Evolutionary conservation across 2,888 invertebrate species (phyloP).

Genomic region (Polyommatus icarus): DNA sequence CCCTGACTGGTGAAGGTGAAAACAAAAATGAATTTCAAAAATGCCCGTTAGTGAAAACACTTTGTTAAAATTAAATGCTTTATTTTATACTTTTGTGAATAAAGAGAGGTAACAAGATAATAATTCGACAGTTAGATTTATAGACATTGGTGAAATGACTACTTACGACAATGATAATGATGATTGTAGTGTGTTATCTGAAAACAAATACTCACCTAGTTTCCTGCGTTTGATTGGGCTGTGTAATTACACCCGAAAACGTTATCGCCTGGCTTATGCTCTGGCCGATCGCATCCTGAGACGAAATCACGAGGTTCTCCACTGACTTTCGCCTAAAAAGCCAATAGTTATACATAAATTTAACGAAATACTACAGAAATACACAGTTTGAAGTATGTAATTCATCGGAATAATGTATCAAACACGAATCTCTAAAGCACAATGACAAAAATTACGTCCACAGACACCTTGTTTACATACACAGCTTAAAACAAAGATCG

Average conservation of each 20-base stretch:
- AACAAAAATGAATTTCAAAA: too few relatives aligned
- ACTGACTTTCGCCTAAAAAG: constrained; percentile 82
- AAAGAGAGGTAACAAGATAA: too few relatives aligned
- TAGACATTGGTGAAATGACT: background rate
- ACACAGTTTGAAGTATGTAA: background rate
- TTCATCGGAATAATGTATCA: background rate
- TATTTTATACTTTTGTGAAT: too few relatives aligned
- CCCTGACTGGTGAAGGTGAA: too few relatives aligned
- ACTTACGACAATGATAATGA: background rate
- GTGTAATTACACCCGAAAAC: constrained; percentile 76
- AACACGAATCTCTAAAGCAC: background rate
- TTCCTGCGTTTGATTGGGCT: constrained; percentile 70
- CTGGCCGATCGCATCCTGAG: constrained; percentile 83
- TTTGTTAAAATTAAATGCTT: too few relatives aligned
- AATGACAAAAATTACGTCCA: constrained; percentile 25
- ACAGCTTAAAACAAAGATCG: constrained; percentile 30
- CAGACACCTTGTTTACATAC: constrained; percentile 17
- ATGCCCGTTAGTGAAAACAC: too few relatives aligned
- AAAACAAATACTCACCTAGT: constrained; percentile 57
- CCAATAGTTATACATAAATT: background rate
- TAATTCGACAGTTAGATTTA: background rate
- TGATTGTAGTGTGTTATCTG: background rate
- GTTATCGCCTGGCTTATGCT: constrained; percentile 83
- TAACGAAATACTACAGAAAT: background rate
- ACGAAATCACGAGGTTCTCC: constrained; percentile 83